phyloP scores from a whole-genome alignment of 2,888 invertebrate species.

The Agrilus cyanescens region DNA sequence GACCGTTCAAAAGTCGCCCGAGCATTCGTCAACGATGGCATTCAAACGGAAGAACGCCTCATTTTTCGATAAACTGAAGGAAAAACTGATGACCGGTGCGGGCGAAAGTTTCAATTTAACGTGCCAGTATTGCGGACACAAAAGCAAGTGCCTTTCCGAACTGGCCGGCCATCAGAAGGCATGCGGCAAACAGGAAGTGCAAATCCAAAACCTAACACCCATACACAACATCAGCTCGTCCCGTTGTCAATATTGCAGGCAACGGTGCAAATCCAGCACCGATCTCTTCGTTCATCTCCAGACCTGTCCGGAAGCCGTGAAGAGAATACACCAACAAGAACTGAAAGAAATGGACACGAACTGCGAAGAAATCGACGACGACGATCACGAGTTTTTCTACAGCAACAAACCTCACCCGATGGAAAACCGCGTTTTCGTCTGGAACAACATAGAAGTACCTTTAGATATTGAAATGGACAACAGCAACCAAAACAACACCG shows the following conservation, averaged over 20 bases:
- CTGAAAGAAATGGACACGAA: conserved; percentile 9
- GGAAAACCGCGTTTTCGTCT: conserved; percentile 72
- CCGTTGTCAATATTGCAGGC: conserved; percentile 75
- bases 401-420: conserved; percentile 53
- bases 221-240: conserved; percentile 51
- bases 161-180: conserved; percentile 66
- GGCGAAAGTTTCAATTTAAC: conserved; percentile 53
- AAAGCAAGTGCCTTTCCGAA: conserved; percentile 71
- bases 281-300: conserved; percentile 67
- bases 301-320: conserved; percentile 50
- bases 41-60: conserved; percentile 59
- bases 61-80: conserved; percentile 73
- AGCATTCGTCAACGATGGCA: conserved; percentile 12
- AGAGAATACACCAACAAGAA: conserved; percentile 28
- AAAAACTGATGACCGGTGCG: conserved; percentile 54
- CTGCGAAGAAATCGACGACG: conserved; percentile 23
- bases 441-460: conserved; percentile 54
- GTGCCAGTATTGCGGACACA: conserved; percentile 60
- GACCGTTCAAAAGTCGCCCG: conserved; percentile 12
- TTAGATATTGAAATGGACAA: conserved; percentile 29
- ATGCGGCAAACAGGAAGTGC: conserved; percentile 41
- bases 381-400: background rate
- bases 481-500: conserved; percentile 29
- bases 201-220: conserved; percentile 23
- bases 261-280: conserved; percentile 73